phyloP scores from a whole-genome alignment of 2,113 vertebrate species.

The Heliornis fulica region DNA sequence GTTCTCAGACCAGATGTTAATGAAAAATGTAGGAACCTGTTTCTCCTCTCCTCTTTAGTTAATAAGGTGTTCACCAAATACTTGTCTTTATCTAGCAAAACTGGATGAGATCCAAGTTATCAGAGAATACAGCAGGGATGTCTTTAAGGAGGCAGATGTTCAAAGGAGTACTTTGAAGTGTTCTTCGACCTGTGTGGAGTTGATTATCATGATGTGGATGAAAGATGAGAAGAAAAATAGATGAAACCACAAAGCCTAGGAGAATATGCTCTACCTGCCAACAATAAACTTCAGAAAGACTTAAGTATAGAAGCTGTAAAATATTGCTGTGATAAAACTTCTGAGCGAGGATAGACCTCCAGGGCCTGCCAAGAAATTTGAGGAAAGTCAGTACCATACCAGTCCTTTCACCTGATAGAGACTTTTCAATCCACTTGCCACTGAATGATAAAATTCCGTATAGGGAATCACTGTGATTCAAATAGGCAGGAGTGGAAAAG shows the following conservation, averaged over 20 bases:
- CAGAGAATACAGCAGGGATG: conserved; percentile 37
- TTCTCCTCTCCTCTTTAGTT: background rate
- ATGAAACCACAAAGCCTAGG: conserved; percentile 30
- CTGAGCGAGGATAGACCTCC: background rate
- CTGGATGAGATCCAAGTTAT: conserved; percentile 50
- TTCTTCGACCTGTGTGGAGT: conserved; percentile 3
- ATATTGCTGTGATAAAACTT: conserved; percentile 20
- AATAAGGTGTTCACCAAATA: conserved; percentile 29
- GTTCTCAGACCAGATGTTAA: conserved; percentile 45
- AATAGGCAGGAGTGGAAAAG: background rate
- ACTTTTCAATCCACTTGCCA: background rate
- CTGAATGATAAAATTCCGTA: background rate
- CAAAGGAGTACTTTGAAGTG: conserved; percentile 48
- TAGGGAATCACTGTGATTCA: background rate
- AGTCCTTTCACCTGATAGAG: background rate
- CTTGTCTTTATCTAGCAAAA: conserved; percentile 34
- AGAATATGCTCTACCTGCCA: conserved; percentile 32
- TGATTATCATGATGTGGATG: conserved; percentile 22
- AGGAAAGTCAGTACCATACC: background rate
- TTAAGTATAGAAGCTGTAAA: conserved; percentile 11
- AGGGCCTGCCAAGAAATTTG: background rate
- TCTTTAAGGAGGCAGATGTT: conserved; percentile 61
- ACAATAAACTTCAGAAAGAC: conserved; percentile 39
- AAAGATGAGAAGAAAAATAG: conserved; percentile 47
- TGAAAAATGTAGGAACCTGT: conserved; percentile 31